Evolutionary conservation across 2,888 invertebrate genomes (phyloP), one percentile per base, ranked within the genome.

Genomic region (Erpobdella octoculata): DNA sequence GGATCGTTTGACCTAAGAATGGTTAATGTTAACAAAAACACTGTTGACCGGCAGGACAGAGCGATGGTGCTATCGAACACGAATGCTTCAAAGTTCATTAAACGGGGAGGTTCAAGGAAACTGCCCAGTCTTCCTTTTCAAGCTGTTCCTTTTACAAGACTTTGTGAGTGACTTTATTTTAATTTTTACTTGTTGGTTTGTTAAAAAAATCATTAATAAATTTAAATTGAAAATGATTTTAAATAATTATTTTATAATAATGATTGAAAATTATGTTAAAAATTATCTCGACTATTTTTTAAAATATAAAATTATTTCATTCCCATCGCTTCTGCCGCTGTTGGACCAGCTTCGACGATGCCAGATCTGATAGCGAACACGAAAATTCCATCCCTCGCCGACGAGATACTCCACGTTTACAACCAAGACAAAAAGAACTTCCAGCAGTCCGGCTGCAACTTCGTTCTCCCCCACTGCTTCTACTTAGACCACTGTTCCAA

Each of bases 301-400:
- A n/a, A n/a, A n/a, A n/a, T n/a, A n/a, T n/a, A n/a, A n/a, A n/a
- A n/a, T n/a, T n/a, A n/a, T n/a, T n/a, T n/a, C n/a, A n/a, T n/a
- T n/a, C n/a, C n/a, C n/a, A n/a, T n/a, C n/a, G n/a, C n/a, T n/a
- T n/a, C n/a, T n/a, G n/a, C n/a, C n/a, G n/a, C n/a, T n/a, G n/a
- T 41, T 41, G n/a, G n/a, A n/a, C 5, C 38, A 69, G 69, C 69
- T 2, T 69, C 58, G 9, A 36, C 58, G 21, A 36, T 69, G 9
- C 69, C 69, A n/a, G 69, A 69, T 46, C 48, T 69, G 48, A 69
- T 69, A n/a, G 69, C 69, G 9, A 69, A 53, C 5, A 53, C 69
- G 15, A 69, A 53, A n/a, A 21, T 36, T 18, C 69, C 69, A 28
- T 69, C 69, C 8, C 25, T 69, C 9, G 69, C 69, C 5, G 69